These are phyloP conservation scores for Epinephelus fuscoguttatus DNA, from an alignment of 2,113 vertebrate species.

Conservation along the genomic window DNA sequence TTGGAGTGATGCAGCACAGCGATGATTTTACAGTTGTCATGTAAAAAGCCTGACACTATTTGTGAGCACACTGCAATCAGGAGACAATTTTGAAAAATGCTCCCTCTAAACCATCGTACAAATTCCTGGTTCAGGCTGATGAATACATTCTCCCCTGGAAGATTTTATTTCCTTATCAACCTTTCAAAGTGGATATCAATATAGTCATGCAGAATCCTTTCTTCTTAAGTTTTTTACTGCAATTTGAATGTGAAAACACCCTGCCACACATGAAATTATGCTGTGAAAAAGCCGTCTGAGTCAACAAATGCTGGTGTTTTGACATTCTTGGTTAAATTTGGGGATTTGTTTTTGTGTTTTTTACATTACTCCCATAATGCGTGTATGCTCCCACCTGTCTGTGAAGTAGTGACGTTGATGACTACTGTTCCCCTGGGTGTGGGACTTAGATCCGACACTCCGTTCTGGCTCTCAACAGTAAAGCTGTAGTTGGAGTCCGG, in stretches of 20 bases:
- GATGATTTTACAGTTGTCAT: slow-evolving; percentile 19
- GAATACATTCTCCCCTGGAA: slow-evolving; percentile 3
- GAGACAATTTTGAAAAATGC: slow-evolving; percentile 28
- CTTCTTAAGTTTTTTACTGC: background rate
- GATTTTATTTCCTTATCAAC: slow-evolving; percentile 28
- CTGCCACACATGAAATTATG: background rate
- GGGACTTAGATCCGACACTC: slow-evolving; percentile 85
- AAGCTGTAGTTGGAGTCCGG: slow-evolving; percentile 89
- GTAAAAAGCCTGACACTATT: slow-evolving; percentile 2
- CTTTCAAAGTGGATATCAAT: slow-evolving; percentile 10
- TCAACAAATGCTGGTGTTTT: background rate
- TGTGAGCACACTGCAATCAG: slow-evolving; percentile 24
- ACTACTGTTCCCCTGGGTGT: slow-evolving; percentile 78
- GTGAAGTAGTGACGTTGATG: slow-evolving; percentile 87
- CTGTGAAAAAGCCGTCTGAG: background rate
- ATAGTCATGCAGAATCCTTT: slow-evolving; percentile 10
- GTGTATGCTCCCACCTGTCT: slow-evolving; percentile 81
- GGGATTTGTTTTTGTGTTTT: background rate
- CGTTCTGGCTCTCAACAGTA: slow-evolving; percentile 86
- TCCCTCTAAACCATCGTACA: background rate
- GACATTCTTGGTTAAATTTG: background rate
- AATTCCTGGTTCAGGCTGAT: background rate
- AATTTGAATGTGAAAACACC: background rate
- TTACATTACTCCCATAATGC: too few relatives aligned
- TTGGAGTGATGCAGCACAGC: slow-evolving; percentile 33